These are phyloP conservation scores for Aythya baeri DNA, from an alignment of 2,113 vertebrate genomes.

Conservation along the genomic window DNA sequence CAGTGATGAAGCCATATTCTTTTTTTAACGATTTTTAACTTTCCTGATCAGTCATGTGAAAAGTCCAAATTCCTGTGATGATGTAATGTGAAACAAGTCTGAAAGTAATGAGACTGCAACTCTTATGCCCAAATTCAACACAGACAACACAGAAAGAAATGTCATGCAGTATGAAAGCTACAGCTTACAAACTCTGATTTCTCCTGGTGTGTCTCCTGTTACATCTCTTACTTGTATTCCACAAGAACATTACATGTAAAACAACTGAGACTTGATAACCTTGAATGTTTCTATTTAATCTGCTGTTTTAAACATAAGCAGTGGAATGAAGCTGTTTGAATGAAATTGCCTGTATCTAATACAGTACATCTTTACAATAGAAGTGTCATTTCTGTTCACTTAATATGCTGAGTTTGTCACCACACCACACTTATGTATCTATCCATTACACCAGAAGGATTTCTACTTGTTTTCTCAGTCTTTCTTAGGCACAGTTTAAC, in stretches of 20 bases:
- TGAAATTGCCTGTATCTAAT: slow-evolving; percentile 46
- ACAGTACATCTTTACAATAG: background rate
- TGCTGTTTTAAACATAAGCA: background rate
- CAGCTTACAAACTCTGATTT: background rate
- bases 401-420: background rate
- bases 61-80: background rate
- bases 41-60: background rate
- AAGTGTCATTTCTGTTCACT: slow-evolving; percentile 19
- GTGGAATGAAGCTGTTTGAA: background rate
- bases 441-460: background rate
- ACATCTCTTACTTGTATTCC: slow-evolving; percentile 16
- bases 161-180: background rate
- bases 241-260: background rate
- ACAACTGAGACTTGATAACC: background rate
- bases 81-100: background rate
- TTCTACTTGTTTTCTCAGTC: background rate
- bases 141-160: background rate
- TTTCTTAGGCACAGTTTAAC: background rate
- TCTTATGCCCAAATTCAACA: background rate
- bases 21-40: background rate
- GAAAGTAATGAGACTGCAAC: background rate
- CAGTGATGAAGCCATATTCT: background rate
- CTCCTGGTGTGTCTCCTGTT: background rate
- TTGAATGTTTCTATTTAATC: slow-evolving; percentile 17
- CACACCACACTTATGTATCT: background rate